phyloP scores from a whole-genome alignment of 2,113 vertebrate species.

The Prunella fulvescens region DNA sequence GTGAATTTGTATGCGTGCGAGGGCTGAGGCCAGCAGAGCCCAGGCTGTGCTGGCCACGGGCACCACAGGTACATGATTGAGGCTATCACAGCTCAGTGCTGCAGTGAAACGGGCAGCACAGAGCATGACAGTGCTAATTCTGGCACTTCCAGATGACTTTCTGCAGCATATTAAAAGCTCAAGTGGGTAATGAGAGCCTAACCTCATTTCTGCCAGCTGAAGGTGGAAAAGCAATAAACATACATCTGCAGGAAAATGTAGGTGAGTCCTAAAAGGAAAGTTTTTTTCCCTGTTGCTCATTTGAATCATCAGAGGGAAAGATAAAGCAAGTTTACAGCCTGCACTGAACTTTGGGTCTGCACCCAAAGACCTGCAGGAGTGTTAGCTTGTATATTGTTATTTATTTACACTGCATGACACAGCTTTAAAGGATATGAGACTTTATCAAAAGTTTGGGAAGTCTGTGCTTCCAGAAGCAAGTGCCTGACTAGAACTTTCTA shows the following conservation, averaged over 20 bases:
- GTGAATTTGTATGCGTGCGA: conserved; percentile 11
- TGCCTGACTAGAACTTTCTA: neutral
- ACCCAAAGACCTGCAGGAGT: neutral
- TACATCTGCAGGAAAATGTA: neutral
- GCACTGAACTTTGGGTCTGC: neutral
- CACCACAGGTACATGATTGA: conserved; percentile 36
- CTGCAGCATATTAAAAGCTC: neutral
- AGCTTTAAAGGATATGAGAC: neutral
- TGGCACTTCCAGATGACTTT: conserved; percentile 12
- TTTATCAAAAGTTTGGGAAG: conserved; percentile 62
- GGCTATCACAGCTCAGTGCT: neutral
- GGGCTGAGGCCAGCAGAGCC: neutral
- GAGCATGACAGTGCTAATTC: conserved; percentile 68
- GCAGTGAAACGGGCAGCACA: conserved; percentile 36
- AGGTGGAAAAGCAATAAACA: neutral
- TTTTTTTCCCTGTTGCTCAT: neutral
- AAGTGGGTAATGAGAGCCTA: neutral
- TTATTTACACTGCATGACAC: neutral
- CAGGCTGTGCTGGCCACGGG: neutral
- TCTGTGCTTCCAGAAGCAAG: neutral
- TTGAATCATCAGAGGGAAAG: neutral
- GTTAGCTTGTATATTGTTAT: neutral
- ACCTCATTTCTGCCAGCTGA: neutral
- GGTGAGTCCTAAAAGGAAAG: neutral
- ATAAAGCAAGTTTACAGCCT: neutral